phyloP scores from a whole-genome alignment of 1,140 invertebrate genomes.

The Drosophila varians region DNA sequence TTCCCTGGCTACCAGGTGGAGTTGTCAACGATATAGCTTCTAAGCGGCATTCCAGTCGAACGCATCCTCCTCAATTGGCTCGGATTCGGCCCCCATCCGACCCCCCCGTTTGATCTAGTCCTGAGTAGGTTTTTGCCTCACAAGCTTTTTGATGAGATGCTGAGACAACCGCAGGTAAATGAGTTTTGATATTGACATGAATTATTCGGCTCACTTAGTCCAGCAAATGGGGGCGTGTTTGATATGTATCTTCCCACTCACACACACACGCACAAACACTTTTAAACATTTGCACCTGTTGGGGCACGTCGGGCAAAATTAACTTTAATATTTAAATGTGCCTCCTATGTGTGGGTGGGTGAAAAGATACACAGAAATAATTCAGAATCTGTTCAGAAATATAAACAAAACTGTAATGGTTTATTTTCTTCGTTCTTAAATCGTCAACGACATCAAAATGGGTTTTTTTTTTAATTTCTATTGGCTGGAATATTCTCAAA shows the following conservation, averaged over 20 bases:
- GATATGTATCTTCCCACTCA: constrained; percentile 28
- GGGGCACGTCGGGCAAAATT: not conserved
- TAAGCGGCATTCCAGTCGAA: constrained; percentile 63
- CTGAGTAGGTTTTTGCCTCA: constrained; percentile 53
- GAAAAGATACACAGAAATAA: not conserved
- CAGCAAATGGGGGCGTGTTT: constrained; percentile 58
- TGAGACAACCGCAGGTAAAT: constrained; percentile 74
- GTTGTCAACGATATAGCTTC: constrained; percentile 58
- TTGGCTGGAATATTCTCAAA: too few relatives aligned
- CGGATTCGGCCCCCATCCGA: not conserved
- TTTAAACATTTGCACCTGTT: constrained; percentile 3
- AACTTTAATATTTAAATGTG: not conserved
- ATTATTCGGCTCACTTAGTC: constrained; percentile 67
- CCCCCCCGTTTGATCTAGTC: constrained; percentile 37
- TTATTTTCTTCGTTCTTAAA: too few relatives aligned
- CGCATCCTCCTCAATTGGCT: constrained; percentile 35
- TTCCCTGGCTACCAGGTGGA: constrained; percentile 11
- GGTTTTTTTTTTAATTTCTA: too few relatives aligned
- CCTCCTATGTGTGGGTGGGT: not conserved
- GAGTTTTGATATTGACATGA: constrained; percentile 79
- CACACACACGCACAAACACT: constrained; percentile 6
- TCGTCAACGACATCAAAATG: too few relatives aligned
- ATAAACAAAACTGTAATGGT: too few relatives aligned
- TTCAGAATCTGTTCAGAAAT: too few relatives aligned
- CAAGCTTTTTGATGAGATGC: constrained; percentile 38